These are phyloP conservation scores for Mormyrops attenuatus DNA, from an alignment of 2,797 vertebrate species.

Conservation along the genomic window DNA sequence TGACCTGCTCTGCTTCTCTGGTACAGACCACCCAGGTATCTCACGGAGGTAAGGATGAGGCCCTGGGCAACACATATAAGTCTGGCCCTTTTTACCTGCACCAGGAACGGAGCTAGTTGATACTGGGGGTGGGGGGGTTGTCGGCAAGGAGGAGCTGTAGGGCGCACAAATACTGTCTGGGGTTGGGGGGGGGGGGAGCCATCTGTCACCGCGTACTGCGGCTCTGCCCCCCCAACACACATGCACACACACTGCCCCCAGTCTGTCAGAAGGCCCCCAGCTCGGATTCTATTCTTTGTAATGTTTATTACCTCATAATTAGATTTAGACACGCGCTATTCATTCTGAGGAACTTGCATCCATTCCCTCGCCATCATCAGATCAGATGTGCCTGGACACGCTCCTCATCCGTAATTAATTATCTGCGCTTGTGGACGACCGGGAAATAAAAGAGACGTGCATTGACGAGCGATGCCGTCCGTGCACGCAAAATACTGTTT, in stretches of 20 bases:
- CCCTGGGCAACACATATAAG: not conserved
- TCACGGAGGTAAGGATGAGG: not conserved
- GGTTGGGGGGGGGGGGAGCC: not conserved
- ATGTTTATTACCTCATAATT: slow-evolving; percentile 9
- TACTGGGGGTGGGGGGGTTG: not conserved
- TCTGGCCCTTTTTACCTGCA: not conserved
- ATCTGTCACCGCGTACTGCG: not conserved
- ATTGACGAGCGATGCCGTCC: not conserved
- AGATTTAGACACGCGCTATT: not conserved
- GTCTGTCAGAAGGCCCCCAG: not conserved
- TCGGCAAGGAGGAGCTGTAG: not conserved
- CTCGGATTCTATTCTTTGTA: not conserved
- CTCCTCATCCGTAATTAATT: not conserved
- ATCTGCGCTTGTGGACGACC: not conserved
- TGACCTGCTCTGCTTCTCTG: not conserved
- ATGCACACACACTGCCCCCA: not conserved
- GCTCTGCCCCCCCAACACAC: not conserved
- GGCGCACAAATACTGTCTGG: not conserved
- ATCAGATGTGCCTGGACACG: not conserved
- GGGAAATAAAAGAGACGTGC: not conserved
- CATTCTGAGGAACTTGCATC: not conserved
- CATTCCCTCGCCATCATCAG: not conserved
- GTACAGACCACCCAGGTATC: not conserved
- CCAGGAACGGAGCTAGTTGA: not conserved
- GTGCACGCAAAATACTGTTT: not conserved